phyloP scores from a whole-genome alignment of 2,797 vertebrate genomes.

The Cheirogaleus major region DNA sequence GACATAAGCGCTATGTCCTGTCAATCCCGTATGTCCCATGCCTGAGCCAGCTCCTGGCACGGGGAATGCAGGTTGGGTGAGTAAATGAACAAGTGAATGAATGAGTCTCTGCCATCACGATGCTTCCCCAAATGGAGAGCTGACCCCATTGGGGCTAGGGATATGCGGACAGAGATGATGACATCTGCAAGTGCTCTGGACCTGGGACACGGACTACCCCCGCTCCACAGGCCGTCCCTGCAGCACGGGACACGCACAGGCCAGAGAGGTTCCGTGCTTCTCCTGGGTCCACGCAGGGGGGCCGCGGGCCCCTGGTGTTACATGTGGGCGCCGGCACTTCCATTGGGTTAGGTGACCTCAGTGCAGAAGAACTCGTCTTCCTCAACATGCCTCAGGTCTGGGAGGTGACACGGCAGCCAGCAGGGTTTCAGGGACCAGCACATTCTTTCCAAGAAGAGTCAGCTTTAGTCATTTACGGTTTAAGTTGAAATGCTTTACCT shows the following conservation, averaged over 20 bases:
- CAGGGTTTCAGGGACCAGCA: conserved; percentile 66
- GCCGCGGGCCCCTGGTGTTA: neutral
- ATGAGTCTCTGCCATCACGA: neutral
- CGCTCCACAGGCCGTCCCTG: neutral
- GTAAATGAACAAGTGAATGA: neutral
- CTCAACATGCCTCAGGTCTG: conserved; percentile 37
- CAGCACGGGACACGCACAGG: neutral
- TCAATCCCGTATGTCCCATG: neutral
- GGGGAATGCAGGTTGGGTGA: neutral
- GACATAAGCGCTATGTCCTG: neutral
- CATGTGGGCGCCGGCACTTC: neutral
- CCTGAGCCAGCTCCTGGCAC: neutral
- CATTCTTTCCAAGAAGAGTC: conserved; percentile 79
- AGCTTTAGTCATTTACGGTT: conserved; percentile 53
- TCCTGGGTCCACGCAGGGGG: neutral
- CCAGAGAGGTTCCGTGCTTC: rapidly evolving
- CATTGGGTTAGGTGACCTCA: conserved; percentile 59
- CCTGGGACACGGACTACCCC: neutral
- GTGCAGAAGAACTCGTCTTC: conserved; percentile 54
- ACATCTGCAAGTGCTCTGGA: neutral
- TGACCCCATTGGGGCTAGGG: neutral
- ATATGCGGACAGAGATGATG: neutral
- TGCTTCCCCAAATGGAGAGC: neutral
- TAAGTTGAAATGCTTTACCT: neutral
- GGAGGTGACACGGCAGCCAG: conserved; percentile 36